Conservation (phyloP, 2,113 vertebrate species). For the Nannobrachium achirus region DNA sequence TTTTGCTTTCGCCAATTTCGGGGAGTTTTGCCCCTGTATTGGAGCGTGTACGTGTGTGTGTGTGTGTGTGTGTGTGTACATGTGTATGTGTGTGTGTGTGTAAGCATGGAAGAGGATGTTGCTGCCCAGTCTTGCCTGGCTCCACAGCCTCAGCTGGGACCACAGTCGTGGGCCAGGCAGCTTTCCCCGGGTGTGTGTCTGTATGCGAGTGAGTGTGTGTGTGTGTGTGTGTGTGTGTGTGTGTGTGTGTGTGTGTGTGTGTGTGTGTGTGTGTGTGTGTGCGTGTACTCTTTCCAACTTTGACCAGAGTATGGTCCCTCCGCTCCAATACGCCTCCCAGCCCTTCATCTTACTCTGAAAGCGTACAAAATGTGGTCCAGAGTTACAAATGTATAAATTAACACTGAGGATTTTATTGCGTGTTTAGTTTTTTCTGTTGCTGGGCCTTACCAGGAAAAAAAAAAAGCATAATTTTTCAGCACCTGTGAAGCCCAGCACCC, state of each 20-base stretch:
- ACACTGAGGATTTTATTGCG: too few species aligned
- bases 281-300: conserved; percentile 15
- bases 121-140: too few species aligned
- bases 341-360: background rate
- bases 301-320: conserved; percentile 30
- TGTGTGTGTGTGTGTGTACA: background rate
- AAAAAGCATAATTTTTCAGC: conserved; percentile 68
- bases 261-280: conserved; percentile 32
- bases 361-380: too few species aligned
- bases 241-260: conserved; percentile 49
- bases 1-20: too few species aligned
- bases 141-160: too few species aligned
- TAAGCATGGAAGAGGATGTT: too few species aligned
- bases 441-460: conserved; percentile 41
- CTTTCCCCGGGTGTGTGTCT: conserved; percentile 14
- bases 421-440: conserved; percentile 9
- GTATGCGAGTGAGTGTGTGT: conserved; percentile 22
- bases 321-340: conserved; percentile 21
- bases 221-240: background rate
- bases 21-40: too few species aligned
- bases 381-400: too few species aligned
- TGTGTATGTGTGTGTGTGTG: conserved; percentile 24
- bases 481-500: conserved; percentile 63
- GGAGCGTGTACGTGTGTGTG: conserved; percentile 8
- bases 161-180: too few species aligned